These are phyloP conservation scores for Caenorhabditis virilis DNA, from an alignment of 2,888 invertebrate species.

Conservation along the genomic window DNA sequence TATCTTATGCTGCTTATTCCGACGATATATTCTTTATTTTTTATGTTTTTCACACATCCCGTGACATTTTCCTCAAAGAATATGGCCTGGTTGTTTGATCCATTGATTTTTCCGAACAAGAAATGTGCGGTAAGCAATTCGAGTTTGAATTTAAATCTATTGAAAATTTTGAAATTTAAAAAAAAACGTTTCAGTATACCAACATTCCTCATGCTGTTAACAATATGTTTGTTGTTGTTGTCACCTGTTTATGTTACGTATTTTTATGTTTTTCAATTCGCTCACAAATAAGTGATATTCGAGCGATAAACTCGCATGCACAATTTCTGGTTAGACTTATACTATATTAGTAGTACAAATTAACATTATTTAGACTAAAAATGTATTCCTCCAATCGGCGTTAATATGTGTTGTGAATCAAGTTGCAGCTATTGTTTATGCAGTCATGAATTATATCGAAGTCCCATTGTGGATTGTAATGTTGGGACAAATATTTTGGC, in stretches of 20 bases:
- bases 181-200: conserved; percentile 26
- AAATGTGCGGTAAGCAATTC: no score
- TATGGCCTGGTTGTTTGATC: conserved; percentile 28
- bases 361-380: no score
- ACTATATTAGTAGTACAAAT: no score
- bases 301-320: no score
- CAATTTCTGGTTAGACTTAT: no score
- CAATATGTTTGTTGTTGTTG: conserved; percentile 25
- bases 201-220: conserved; percentile 30
- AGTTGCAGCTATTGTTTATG: conserved; percentile 30
- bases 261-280: conserved; percentile 17
- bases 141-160: no score
- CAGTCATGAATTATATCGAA: conserved; percentile 32
- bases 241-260: conserved; percentile 22
- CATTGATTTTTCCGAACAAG: conserved; percentile 18
- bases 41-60: conserved; percentile 24
- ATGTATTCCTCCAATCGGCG: conserved; percentile 37
- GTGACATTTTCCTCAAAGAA: conserved; percentile 19
- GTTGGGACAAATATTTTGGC: conserved; percentile 32
- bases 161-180: no score
- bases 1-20: conserved; percentile 12
- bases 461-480: conserved; percentile 21
- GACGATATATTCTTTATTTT: conserved; percentile 15
- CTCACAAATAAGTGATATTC: no score
- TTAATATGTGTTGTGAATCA: conserved; percentile 28